Evolutionary conservation across 2,797 vertebrate genomes (phyloP).

Genomic region (Pogoniulus pusillus): DNA sequence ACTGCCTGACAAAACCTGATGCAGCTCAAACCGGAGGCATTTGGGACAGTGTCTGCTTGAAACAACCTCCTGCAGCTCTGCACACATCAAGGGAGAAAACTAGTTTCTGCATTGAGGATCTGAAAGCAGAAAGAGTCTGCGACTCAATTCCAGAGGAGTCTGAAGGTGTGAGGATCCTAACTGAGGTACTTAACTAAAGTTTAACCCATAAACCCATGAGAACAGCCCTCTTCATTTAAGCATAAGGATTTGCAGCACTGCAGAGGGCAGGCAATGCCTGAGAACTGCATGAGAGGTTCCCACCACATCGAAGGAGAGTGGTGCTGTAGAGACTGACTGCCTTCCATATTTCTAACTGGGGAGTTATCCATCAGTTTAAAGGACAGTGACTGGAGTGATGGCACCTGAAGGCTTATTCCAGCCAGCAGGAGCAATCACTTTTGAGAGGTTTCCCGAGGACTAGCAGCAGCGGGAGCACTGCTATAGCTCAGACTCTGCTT

Average conservation of each 20-base stretch:
- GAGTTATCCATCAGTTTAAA: neutral
- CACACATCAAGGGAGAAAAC: neutral
- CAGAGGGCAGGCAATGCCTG: neutral
- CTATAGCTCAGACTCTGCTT: neutral
- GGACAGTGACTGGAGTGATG: neutral
- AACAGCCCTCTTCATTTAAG: neutral
- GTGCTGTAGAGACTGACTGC: rapidly evolving
- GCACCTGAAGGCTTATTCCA: conserved; percentile 11
- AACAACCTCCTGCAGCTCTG: neutral
- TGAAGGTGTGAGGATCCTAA: neutral
- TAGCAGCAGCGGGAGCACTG: neutral
- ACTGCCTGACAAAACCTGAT: neutral
- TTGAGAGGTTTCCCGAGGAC: neutral
- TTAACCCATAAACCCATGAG: neutral
- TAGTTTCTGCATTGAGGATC: neutral
- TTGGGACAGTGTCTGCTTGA: neutral
- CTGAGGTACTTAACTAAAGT: neutral
- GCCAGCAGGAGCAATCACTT: neutral
- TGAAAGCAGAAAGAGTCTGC: neutral
- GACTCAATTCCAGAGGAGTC: neutral
- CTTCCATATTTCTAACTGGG: neutral
- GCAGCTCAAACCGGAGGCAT: neutral
- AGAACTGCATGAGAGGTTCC: neutral
- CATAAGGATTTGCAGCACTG: neutral
- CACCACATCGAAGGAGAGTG: neutral